These are phyloP conservation scores for Papilio protenor DNA, from an alignment of 2,888 invertebrate species.

Conservation along the genomic window DNA sequence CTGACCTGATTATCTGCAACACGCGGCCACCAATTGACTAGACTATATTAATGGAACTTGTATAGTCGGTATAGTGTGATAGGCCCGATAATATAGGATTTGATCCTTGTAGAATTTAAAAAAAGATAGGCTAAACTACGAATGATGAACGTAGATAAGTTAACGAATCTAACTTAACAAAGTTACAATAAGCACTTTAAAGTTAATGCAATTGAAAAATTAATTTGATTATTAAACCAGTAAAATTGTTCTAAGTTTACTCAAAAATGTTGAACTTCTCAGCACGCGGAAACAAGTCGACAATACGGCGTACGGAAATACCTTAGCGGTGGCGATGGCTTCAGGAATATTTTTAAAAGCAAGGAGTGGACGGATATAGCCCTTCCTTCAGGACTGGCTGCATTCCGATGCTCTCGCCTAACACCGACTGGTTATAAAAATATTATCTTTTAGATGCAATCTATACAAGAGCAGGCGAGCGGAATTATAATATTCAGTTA, in stretches of 20 bases:
- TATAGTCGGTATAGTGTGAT: background rate
- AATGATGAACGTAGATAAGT: no score
- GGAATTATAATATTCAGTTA: background rate
- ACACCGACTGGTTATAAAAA: conserved; percentile 10
- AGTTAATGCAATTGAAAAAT: background rate
- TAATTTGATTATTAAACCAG: background rate
- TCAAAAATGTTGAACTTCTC: background rate
- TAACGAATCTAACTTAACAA: no score
- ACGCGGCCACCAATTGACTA: conserved; percentile 15
- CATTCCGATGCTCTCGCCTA: conserved; percentile 31
- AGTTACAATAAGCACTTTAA: no score
- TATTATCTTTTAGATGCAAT: conserved; percentile 1
- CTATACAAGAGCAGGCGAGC: background rate
- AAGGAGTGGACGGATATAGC: conserved; percentile 71
- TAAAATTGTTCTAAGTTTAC: background rate
- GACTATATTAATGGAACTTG: background rate
- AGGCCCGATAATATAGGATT: background rate
- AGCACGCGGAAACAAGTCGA: conserved; percentile 36
- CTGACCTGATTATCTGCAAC: conserved; percentile 18
- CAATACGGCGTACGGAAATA: conserved; percentile 36
- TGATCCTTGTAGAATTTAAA: background rate
- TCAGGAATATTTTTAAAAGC: conserved; percentile 71
- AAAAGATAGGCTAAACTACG: background rate
- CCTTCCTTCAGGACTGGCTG: conserved; percentile 57
- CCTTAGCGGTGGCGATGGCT: conserved; percentile 10